Percentiles rank a stretch among this genome's conserved stretches.
These are phyloP conservation scores for Lagria hirta DNA, from an alignment of 2,888 invertebrate species.

Conservation along the genomic window DNA sequence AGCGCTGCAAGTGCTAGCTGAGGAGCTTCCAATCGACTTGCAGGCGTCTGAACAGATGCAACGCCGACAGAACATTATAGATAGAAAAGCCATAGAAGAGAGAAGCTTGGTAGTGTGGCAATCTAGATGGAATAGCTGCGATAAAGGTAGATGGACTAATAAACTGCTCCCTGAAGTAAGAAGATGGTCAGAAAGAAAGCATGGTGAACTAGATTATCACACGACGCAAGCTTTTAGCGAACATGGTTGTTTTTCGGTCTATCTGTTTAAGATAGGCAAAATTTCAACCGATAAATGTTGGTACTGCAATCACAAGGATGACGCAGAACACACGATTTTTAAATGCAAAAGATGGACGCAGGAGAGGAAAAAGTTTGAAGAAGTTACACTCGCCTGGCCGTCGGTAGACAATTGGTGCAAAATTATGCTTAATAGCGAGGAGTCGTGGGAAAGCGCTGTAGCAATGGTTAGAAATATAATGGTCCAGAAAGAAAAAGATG, in stretches of 20 bases:
- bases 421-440: too few species aligned
- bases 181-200: slow-evolving; percentile 17
- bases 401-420: too few species aligned
- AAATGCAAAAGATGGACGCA: slow-evolving; percentile 5
- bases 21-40: slow-evolving; percentile 1
- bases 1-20: slow-evolving; percentile 2
- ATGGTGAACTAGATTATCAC: slow-evolving; percentile 16
- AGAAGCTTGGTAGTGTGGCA: too few species aligned
- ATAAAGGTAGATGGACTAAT: slow-evolving; percentile 18
- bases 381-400: too few species aligned
- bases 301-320: slow-evolving; percentile 10
- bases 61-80: not conserved
- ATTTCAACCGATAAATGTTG: slow-evolving; percentile 6
- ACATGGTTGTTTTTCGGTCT: slow-evolving; percentile 28
- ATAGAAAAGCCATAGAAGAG: too few species aligned
- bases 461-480: too few species aligned
- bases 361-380: not conserved
- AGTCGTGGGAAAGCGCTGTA: too few species aligned
- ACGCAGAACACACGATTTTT: slow-evolving; percentile 15
- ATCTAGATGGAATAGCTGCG: slow-evolving; percentile 6
- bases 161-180: slow-evolving; percentile 18
- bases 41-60: slow-evolving; percentile 6
- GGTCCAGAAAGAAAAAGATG: too few species aligned
- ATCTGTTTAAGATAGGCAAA: slow-evolving; percentile 26
- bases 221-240: slow-evolving; percentile 27